Conservation (phyloP, 2,888 invertebrate species). For the Philereme vetulata region DNA sequence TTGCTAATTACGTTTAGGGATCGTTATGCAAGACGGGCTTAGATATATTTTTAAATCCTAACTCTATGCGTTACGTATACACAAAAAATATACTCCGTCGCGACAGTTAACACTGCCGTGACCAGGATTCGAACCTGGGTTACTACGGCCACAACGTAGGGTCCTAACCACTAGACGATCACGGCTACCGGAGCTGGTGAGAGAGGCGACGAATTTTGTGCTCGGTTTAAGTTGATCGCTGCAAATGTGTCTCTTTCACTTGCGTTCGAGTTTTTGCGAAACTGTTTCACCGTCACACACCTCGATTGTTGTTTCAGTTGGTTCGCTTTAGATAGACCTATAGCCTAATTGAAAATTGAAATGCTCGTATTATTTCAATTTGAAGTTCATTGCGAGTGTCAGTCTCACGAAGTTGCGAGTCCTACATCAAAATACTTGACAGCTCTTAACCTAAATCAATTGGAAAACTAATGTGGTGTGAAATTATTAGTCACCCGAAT, state of each 20-base stretch:
- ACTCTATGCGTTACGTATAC: background rate
- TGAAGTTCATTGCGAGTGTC: background rate
- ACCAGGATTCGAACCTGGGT: constrained; percentile 87
- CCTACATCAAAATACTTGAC: constrained; percentile 6
- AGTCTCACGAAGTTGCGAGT: background rate
- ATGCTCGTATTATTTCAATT: background rate
- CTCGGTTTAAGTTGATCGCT: background rate
- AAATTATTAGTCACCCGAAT: constrained; percentile 1
- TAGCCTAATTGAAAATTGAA: no score
- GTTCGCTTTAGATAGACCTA: no score
- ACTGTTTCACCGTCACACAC: background rate
- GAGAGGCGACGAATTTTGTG: background rate
- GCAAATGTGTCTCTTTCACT: constrained; percentile 16
- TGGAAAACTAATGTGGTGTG: constrained; percentile 1
- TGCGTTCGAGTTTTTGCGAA: constrained; percentile 10
- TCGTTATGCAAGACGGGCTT: no score
- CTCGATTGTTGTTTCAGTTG: no score
- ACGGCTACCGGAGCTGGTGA: constrained; percentile 71
- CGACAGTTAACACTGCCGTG: constrained; percentile 65
- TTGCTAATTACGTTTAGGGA: no score
- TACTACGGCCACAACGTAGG: constrained; percentile 89
- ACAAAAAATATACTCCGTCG: constrained; percentile 52
- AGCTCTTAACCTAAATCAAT: constrained; percentile 1
- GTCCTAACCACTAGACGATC: constrained; percentile 90
- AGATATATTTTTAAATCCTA: no score